Evolutionary conservation across 2,797 vertebrate species (phyloP), one percentile per base, ranked within the genome.

Genomic region (Tolypeutes matacus): DNA sequence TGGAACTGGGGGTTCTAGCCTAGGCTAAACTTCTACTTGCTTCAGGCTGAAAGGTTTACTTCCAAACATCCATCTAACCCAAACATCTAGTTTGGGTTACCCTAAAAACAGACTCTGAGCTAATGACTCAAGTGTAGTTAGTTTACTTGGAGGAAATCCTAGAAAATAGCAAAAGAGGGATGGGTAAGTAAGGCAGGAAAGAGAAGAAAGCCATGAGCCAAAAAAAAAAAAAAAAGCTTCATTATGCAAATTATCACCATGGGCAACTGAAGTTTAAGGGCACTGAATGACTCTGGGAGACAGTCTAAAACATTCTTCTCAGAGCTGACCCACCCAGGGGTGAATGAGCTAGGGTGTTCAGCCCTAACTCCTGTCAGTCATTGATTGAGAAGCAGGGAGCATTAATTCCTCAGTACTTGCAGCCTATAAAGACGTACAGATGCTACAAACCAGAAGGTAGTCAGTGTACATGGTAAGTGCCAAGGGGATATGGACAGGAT

Each of bases 61-160:
- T 95, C 29, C 34, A 46, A 65, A 23, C 70, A 56, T 53, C 42
- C 7, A 60, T 46, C 46, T 75, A 86, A 82, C 31, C 69, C 81
- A 29, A 9, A 39, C 34, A 46, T 56, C 90, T 77, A 15, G 60
- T 87, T 65, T 83, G 29, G 21, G 13, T 77, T 75, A 76, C 15
- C 25, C 13, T 31, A 86, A 31, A 77, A 70, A 29, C 11, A 39
- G 25, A 62, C 20, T 36, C 36, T 51, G 36, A 76, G 34, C 86
- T 36, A 76, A 92, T 21, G 51, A 96, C 20, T 81, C 76, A 70
- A 49, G 21, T 39, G 25, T 86, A 86, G 82, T 69, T 42, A 93
- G 9, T 36, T 75, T 27, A 58, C 13, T 53, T 70, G 58, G 29
- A 81, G 42, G 36, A 76, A n/a, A 84, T 39, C 7, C 7, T 13